Evolutionary conservation across 2,113 vertebrate genomes (phyloP), one percentile per base, ranked within the genome.

Genomic region (Greenwoodochromis staneri): DNA sequence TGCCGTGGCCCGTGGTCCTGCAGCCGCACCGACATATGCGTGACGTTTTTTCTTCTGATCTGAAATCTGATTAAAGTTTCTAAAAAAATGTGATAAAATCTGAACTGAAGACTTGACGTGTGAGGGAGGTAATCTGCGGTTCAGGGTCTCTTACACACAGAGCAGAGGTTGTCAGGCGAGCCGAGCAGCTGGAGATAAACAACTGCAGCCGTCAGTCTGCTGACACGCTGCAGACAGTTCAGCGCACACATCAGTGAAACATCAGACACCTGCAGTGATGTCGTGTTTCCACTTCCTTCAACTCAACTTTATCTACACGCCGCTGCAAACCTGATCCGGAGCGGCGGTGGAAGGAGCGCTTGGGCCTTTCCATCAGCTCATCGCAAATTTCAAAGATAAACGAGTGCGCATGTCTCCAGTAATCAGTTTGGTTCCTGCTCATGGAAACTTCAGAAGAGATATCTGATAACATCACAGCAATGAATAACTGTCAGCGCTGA

Each of bases 191-290:
- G 69, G 38, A 73, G 38, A 27, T 73, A 45, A 73, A 73, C 13
- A 13, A 27, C 40, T 45, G 69, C 21, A 27, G 69, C 38, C 13
- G 69, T 45, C 69, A 45, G 69, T 45, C 21, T 24, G 21, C 69
- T 10, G 66, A 73, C 66, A 73, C 21, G 2, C 38, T 24, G 38
- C 66, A 45, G 69, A 73, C 69, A 45, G 69, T 73, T 45, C 69
- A 73, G 66, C 63, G 47, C 53, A 49, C 73, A 57, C 83, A 53
- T 40, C 63, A 40, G 63, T 38, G 36, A 53, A 57, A 73, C 69
- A 73, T 73, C 69, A 45, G 38, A 73, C 69, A 73, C 69, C 38
- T 27, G 69, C 69, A 73, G 38, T 27, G 38, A 42, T 73, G 69
- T 45, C 4, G 69, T 27, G 13, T 27, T 73, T 73, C 69, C 38